Base-by-base conservation (phyloP, 2,113 vertebrate species). In the Sander lucioperca region DNA sequence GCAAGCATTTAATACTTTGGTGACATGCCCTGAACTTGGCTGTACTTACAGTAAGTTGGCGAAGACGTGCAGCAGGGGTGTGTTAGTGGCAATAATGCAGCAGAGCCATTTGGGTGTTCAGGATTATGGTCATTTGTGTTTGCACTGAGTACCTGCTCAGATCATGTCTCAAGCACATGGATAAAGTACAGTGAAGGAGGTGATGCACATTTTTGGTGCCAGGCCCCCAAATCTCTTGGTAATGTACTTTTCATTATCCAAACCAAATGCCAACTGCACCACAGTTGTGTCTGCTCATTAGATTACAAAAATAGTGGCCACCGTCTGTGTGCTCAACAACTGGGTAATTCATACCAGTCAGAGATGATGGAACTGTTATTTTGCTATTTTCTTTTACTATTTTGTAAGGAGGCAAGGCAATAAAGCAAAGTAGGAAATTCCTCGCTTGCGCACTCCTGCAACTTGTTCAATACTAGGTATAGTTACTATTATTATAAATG, bases 1-100 rank as follows among this genome's bases (percentile, higher is more conserved):
- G 71, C 59, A 36, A 79, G 64, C 30, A 4, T 82, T 74, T 86
- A 78, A 85, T 90, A 69, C 89, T 80, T 80, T 13, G 4, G 78
- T 43, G 61, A 79, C 83, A 69, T 77, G 67, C 36, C 74, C 79
- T 62, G 73, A 86, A 86, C 81, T 82, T 82, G 66, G 74, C 71
- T 65, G 83, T 54, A 45, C 68, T 79, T 77, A 2, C 27, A 27
- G 27, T 27, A 47, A 68, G 86, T 36, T 48, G 63, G 59, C 10
- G 15, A 68, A 59, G 69, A 67, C 64, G 14, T 58, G 51, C 53
- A 58, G 75, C 19, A 9, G 62, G 18, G 57, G 76, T 11, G 53
- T 27, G 39, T 59, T 50, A 50, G 25, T 8, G 21, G 45, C 4
- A 5, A 80, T 80, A 75, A 78, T 62, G 68, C 70, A 57, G 58